phyloP scores from a whole-genome alignment of 2,888 invertebrate genomes.

The Caenorhabditis afra region DNA sequence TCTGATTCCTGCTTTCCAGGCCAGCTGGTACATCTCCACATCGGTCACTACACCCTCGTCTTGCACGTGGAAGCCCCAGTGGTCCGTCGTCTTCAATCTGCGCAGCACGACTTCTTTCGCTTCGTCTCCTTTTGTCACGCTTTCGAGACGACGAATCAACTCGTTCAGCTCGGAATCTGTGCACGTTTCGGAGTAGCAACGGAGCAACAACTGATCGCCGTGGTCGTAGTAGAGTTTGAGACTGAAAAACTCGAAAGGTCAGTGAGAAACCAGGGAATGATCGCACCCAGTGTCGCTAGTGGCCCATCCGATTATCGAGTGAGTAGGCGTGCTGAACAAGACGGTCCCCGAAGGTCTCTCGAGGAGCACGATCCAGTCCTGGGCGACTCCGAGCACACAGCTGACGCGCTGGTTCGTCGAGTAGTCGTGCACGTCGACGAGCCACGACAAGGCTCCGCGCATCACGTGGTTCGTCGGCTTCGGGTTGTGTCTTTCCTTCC shows the following conservation, averaged over 20 bases:
- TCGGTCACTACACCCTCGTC: constrained; percentile 89
- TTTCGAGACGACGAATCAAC: constrained; percentile 88
- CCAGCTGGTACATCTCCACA: constrained; percentile 86
- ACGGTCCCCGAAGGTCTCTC: constrained; percentile 89
- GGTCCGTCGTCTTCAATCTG: constrained; percentile 69
- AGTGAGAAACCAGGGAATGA: too few species aligned
- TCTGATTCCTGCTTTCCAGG: constrained; percentile 87
- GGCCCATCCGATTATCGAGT: constrained; percentile 87
- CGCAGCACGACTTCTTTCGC: constrained; percentile 83
- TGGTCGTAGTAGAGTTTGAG: constrained; percentile 88
- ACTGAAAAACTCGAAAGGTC: constrained; percentile 43
- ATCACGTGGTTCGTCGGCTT: constrained; percentile 84
- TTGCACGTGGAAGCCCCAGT: constrained; percentile 78
- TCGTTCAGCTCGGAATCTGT: constrained; percentile 85
- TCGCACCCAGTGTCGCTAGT: constrained; percentile 72
- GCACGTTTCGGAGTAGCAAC: constrained; percentile 84
- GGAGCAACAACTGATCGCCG: constrained; percentile 91
- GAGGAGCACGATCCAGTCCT: constrained; percentile 90
- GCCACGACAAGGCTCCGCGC: constrained; percentile 82
- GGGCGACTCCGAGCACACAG: constrained; percentile 84
- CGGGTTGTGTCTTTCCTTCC: constrained; percentile 87
- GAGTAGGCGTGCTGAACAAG: constrained; percentile 90
- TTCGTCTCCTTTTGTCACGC: constrained; percentile 86
- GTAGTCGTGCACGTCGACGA: constrained; percentile 82
- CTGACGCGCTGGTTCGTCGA: constrained; percentile 68